Percentiles rank a stretch among this genome's conserved stretches.
These are phyloP conservation scores for Istiophorus platypterus DNA, from an alignment of 2,113 vertebrate genomes.

Conservation along the genomic window DNA sequence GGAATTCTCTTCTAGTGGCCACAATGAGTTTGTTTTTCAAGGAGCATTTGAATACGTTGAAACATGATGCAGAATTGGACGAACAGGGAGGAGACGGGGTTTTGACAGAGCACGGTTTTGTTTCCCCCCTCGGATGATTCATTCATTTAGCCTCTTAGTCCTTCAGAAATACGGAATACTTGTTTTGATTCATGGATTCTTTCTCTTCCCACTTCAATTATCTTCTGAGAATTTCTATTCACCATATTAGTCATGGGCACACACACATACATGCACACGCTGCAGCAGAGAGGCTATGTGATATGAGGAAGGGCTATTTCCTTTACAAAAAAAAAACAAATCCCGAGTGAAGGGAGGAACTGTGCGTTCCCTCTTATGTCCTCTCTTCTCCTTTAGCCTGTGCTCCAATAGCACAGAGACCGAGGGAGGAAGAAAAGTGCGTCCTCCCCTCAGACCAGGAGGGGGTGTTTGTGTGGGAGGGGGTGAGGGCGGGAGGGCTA, in stretches of 20 bases:
- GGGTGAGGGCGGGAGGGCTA: background rate
- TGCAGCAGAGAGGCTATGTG: conserved; percentile 10
- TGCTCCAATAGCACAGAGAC: conserved; percentile 66
- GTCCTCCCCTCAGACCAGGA: conserved; percentile 19
- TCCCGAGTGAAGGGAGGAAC: conserved; percentile 55
- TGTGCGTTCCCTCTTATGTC: conserved; percentile 70
- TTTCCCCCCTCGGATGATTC: conserved; percentile 32
- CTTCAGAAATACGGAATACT: conserved; percentile 22
- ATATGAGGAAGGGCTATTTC: conserved; percentile 42
- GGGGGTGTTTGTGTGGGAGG: conserved; percentile 9
- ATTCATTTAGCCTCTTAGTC: conserved; percentile 1
- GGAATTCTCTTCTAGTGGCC: background rate
- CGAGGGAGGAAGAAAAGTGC: conserved; percentile 37
- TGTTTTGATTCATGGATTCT: conserved; percentile 44
- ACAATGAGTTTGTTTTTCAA: background rate
- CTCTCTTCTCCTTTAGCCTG: conserved; percentile 63
- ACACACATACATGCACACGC: conserved; percentile 23
- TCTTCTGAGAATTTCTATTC: conserved; percentile 56
- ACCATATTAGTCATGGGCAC: conserved; percentile 25
- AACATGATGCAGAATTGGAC: background rate
- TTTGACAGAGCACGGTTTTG: conserved; percentile 23
- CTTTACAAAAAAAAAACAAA: conserved; percentile 34
- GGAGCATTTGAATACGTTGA: conserved; percentile 10
- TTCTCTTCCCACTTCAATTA: conserved; percentile 53
- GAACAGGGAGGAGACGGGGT: conserved; percentile 2